Conservation (phyloP, 2,888 invertebrate genomes). For the Stenchaetothrips biformis region DNA sequence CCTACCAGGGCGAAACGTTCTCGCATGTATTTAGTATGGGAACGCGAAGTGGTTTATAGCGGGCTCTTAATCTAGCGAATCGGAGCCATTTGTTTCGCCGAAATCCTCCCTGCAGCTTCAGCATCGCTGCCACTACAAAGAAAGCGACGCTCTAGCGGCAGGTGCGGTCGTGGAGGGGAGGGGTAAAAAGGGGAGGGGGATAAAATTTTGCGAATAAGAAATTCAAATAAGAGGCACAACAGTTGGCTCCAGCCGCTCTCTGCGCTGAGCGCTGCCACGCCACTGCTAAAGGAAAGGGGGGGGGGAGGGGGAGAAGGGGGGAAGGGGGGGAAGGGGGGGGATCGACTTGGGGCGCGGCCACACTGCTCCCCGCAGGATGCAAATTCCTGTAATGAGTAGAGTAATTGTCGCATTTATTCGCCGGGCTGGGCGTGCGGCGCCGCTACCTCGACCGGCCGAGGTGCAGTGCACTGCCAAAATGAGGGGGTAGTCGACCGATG, state of each 20-base stretch:
- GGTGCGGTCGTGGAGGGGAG: neutral
- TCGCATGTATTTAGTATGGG: too few species aligned
- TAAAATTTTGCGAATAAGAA: constrained; percentile 7
- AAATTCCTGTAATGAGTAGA: neutral
- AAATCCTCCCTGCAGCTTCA: neutral
- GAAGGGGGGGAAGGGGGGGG: neutral
- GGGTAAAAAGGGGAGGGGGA: neutral
- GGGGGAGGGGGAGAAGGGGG: neutral
- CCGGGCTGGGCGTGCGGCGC: neutral
- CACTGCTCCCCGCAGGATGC: neutral
- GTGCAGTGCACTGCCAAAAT: too few species aligned
- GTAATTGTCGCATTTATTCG: constrained; percentile 18
- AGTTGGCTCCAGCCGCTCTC: neutral
- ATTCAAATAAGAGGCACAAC: constrained; percentile 1
- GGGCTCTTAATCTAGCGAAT: too few species aligned
- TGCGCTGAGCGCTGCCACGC: neutral
- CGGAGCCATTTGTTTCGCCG: too few species aligned
- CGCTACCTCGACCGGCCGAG: too few species aligned
- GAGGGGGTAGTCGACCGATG: too few species aligned
- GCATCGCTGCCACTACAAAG: neutral
- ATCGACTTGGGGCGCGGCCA: neutral
- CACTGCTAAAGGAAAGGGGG: neutral
- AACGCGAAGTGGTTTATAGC: too few species aligned
- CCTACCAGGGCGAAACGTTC: too few species aligned
- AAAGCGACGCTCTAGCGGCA: neutral